Base-by-base conservation (phyloP, 2,797 vertebrate species). In the Ataeniobius toweri region DNA sequence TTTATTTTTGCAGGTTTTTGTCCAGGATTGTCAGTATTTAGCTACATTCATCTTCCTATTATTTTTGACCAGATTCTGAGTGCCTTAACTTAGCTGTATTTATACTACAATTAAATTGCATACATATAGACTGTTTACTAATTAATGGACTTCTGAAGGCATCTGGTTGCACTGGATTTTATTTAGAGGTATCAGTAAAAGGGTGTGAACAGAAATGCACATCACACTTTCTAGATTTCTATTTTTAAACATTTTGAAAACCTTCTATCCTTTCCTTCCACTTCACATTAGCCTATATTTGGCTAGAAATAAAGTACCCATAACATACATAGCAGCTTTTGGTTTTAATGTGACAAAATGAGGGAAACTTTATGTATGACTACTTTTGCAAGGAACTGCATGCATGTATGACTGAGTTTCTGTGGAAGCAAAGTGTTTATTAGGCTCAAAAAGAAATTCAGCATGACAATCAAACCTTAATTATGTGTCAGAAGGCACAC, bases 401-500 rank as follows among this genome's bases (percentile, higher is more conserved):
- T 31, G 59, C 13, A 10, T 41, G 22, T 53, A 1, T 22, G 56
- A 14, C 36, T 41, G 56, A 55, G n/a, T 65, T 59, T 44, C 50
- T 56, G 20, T 76, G n/a, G 7, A 56, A 18, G 78, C 82, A 79
- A 84, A 44, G 79, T 78, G 82, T 89, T 89, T 75, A 89, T 91
- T 85, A 90, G 82, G 67, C 76, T 80, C 85, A 87, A 28, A 58
- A 78, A 87, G 85, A 88, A 86, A 74, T 85, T 89, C 77, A 65
- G 78, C 77, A 82, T 77, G 87, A 88, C 86, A 89, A 93, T 92
- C 82, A 91, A 80, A 78, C 85, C 84, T 89, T 93, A 94, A 94
- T 94, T 89, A 93, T 89, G 89, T 90, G 90, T 94, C 89, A 91
- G 90, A 91, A 87, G 83, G 83, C 74, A 71, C 39, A 55, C 81